phyloP scores from a whole-genome alignment of 2,888 invertebrate genomes.

The Platerodrilus igneus region DNA sequence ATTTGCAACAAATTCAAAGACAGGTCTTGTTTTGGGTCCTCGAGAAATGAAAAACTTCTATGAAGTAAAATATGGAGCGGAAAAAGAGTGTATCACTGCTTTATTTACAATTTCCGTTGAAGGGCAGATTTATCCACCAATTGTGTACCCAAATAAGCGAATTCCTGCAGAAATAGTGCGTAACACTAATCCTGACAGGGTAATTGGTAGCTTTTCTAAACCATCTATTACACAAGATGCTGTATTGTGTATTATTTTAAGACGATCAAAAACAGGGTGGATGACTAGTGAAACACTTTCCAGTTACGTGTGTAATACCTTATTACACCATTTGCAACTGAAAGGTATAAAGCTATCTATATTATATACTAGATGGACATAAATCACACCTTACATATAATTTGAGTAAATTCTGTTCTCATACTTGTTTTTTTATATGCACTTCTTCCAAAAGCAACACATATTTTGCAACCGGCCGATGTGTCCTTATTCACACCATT shows the following conservation, averaged over 20 bases:
- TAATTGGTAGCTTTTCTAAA: conserved; percentile 16
- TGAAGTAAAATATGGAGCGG: no score
- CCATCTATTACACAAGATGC: no score
- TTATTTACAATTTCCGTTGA: no score
- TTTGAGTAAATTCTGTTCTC: conserved; percentile 18
- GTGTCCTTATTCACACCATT: conserved; percentile 16
- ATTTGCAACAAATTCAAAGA: no score
- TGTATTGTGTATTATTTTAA: no score
- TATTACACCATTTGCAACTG: conserved; percentile 13
- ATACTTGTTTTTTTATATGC: conserved; percentile 17
- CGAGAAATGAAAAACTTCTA: no score
- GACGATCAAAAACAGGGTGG: conserved; percentile 13
- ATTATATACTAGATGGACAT: conserved; percentile 18
- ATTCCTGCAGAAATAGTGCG: conserved; percentile 17
- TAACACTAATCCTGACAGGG: conserved; percentile 18
- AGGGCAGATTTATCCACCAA: no score
- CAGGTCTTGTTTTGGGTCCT: no score
- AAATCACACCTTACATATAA: conserved; percentile 18
- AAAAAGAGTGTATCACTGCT: conserved; percentile 4
- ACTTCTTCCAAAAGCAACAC: conserved; percentile 17
- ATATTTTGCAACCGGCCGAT: conserved; percentile 16
- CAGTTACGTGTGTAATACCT: conserved; percentile 20
- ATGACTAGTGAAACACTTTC: conserved; percentile 20
- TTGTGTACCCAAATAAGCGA: background rate
- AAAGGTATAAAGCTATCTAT: conserved; percentile 22